A percentile compares a stretch with the other conserved stretches of the same genome.
These are phyloP conservation scores for Labia minor DNA, from an alignment of 2,888 invertebrate species.

Conservation along the genomic window DNA sequence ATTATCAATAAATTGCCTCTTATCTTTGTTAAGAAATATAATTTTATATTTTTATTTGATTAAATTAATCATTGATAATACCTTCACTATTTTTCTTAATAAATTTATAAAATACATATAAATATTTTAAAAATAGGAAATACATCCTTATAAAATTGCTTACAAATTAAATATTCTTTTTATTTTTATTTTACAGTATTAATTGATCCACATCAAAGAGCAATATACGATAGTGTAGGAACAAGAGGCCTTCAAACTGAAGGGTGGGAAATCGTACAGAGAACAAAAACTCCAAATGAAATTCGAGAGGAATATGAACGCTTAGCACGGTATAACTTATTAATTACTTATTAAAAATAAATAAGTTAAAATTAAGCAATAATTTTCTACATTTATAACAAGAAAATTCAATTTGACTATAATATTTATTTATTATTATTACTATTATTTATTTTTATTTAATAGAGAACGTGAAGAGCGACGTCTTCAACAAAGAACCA, in stretches of 20 bases:
- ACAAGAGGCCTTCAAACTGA: constrained; percentile 84
- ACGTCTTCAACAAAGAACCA: constrained; percentile 76
- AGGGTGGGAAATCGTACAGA: constrained; percentile 89
- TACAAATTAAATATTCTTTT: too few species aligned
- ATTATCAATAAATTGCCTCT: too few species aligned
- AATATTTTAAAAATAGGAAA: too few species aligned
- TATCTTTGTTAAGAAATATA: too few species aligned
- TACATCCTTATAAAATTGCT: too few species aligned
- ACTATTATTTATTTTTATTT: constrained; percentile 22
- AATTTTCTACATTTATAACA: background rate
- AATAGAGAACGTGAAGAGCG: constrained; percentile 74
- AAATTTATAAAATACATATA: too few species aligned
- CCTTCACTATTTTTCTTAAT: too few species aligned
- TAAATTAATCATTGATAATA: too few species aligned
- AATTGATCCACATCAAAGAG: constrained; percentile 83
- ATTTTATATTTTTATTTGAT: too few species aligned
- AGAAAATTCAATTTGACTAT: background rate
- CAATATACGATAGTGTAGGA: constrained; percentile 88
- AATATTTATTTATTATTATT: background rate
- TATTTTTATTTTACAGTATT: constrained; percentile 51
- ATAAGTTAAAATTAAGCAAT: background rate
- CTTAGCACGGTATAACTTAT: constrained; percentile 37
- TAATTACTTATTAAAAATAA: too few species aligned
- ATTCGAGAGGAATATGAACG: constrained; percentile 95
- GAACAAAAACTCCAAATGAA: constrained; percentile 87